Evolutionary conservation across 2,888 invertebrate species (phyloP).

Genomic region (Orthosia cruda): DNA sequence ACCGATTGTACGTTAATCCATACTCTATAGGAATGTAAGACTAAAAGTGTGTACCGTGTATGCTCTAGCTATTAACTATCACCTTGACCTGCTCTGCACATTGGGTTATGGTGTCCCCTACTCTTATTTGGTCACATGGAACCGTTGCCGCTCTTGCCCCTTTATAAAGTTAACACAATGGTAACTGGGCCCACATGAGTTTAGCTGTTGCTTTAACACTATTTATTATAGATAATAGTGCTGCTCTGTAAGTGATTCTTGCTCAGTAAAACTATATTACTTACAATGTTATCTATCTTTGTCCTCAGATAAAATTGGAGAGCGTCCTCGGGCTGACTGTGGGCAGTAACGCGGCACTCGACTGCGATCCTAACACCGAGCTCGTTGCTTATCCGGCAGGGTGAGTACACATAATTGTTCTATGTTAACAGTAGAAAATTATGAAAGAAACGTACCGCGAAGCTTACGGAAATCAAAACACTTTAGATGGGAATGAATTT

Average conservation of each 20-base stretch:
- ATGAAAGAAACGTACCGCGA: not conserved
- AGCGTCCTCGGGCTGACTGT: constrained; percentile 98
- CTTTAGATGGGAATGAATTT: too few species aligned
- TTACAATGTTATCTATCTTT: constrained; percentile 61
- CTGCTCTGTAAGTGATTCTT: too few species aligned
- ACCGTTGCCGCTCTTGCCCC: too few species aligned
- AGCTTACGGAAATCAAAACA: not conserved
- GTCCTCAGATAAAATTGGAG: constrained; percentile 97
- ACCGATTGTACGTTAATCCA: not conserved
- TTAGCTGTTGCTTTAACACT: too few species aligned
- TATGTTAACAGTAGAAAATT: not conserved
- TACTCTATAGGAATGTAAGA: not conserved
- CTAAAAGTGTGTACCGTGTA: too few species aligned
- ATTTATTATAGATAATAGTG: too few species aligned
- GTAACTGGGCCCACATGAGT: too few species aligned
- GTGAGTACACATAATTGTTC: constrained; percentile 92
- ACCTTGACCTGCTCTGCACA: not conserved
- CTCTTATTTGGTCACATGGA: too few species aligned
- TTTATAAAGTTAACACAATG: too few species aligned
- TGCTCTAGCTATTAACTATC: not conserved
- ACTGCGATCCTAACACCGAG: constrained; percentile 97
- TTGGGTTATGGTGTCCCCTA: not conserved
- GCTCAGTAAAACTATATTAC: not conserved
- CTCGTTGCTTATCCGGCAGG: constrained; percentile 99
- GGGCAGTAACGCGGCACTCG: constrained; percentile 97